phyloP scores from a whole-genome alignment of 2,888 invertebrate genomes.

The Scaptomyza tumidula region DNA sequence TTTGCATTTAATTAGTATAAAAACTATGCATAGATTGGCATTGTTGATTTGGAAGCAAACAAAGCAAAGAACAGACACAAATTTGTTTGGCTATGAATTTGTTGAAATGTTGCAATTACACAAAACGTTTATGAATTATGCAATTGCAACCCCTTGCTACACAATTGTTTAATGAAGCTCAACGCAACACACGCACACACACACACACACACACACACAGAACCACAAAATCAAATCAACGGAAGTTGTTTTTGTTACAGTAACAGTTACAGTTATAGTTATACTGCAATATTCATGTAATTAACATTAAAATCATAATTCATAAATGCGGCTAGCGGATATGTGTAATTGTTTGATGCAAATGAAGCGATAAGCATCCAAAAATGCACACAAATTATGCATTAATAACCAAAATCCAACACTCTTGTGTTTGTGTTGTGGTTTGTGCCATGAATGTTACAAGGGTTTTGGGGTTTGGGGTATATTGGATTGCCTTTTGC shows the following conservation, averaged over 20 bases:
- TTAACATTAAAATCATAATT: conserved; percentile 76
- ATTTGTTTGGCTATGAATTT: conserved; percentile 65
- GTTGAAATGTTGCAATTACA: conserved; percentile 71
- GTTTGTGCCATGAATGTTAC: no score
- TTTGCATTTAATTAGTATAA: conserved; percentile 78
- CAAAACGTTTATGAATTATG: conserved; percentile 75
- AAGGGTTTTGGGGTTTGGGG: no score
- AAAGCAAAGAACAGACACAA: conserved; percentile 11
- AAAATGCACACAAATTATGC: conserved; percentile 33
- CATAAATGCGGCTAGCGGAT: conserved; percentile 60
- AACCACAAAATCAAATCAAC: conserved; percentile 76
- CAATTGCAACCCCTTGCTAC: conserved; percentile 25
- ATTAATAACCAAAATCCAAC: conserved; percentile 39
- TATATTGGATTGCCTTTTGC: conserved; percentile 1
- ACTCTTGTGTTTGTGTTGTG: background rate
- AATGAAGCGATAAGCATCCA: conserved; percentile 39
- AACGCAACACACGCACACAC: conserved; percentile 11
- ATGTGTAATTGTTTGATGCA: conserved; percentile 59
- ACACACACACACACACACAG: conserved; percentile 12
- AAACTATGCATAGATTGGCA: conserved; percentile 63
- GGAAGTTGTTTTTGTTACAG: conserved; percentile 58
- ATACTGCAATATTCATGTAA: conserved; percentile 68
- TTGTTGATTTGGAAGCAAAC: conserved; percentile 51
- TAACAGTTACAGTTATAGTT: conserved; percentile 2
- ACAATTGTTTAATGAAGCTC: conserved; percentile 71